Evolutionary conservation across 2,888 invertebrate genomes (phyloP).

Genomic region (Liposcelis brunnea): DNA sequence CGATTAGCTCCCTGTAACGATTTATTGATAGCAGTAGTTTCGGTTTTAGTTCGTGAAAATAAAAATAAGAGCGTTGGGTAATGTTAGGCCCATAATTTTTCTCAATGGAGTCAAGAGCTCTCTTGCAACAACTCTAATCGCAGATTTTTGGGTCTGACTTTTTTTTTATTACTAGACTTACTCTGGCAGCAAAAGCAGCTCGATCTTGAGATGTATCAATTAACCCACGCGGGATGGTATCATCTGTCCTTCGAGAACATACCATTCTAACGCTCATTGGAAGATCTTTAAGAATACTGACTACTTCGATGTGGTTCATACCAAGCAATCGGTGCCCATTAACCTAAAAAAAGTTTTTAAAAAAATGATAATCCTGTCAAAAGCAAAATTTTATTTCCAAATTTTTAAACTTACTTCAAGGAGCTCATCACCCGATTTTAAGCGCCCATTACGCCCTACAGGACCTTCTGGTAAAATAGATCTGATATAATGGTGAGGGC

Average conservation of each 20-base stretch:
- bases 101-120: no score
- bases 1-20: no score
- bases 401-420: slow-evolving; percentile 36
- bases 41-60: no score
- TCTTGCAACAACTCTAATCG: no score
- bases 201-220: slow-evolving; percentile 64
- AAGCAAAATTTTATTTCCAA: slow-evolving; percentile 6
- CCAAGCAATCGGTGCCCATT: slow-evolving; percentile 79
- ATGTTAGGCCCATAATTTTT: no score
- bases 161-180: no score
- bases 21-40: no score
- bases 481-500: slow-evolving; percentile 97
- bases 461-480: slow-evolving; percentile 96
- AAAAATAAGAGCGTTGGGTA: no score
- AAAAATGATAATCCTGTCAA: slow-evolving; percentile 10
- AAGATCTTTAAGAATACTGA: slow-evolving; percentile 79
- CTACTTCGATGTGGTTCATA: slow-evolving; percentile 88
- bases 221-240: slow-evolving; percentile 34
- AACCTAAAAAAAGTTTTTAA: slow-evolving; percentile 40
- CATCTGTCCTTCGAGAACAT: slow-evolving; percentile 44
- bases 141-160: no score
- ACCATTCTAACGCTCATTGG: slow-evolving; percentile 83
- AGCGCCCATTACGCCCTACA: slow-evolving; percentile 75
- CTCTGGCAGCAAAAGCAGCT: slow-evolving; percentile 58
- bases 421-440: slow-evolving; percentile 89